phyloP scores from a whole-genome alignment of 1,140 invertebrate species.

The Eubasilissa regina region DNA sequence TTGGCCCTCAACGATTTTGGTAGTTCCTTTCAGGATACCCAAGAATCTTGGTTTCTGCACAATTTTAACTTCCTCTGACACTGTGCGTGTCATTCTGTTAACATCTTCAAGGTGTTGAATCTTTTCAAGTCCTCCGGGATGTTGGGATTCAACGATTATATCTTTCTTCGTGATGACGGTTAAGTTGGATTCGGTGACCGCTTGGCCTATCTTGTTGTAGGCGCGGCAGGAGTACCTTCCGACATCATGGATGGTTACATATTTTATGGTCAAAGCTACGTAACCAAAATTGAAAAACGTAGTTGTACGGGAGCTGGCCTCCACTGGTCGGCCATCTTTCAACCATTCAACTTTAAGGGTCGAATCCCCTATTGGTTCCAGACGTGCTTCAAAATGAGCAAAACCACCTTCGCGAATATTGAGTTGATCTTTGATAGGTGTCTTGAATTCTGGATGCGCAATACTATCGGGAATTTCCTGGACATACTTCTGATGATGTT shows the following conservation, averaged over 20 bases:
- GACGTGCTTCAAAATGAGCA: conserved; percentile 95
- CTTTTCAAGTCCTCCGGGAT: conserved; percentile 89
- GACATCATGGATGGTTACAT: conserved; percentile 90
- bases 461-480: conserved; percentile 85
- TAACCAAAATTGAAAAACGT: conserved; percentile 98
- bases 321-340: conserved; percentile 91
- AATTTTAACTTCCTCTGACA: conserved; percentile 82
- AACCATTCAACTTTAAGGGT: conserved; percentile 95
- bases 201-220: conserved; percentile 90
- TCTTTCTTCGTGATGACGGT: conserved; percentile 90
- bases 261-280: conserved; percentile 96
- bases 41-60: conserved; percentile 88
- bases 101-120: conserved; percentile 92
- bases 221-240: conserved; percentile 94
- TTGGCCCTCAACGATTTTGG: conserved; percentile 96
- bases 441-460: conserved; percentile 91
- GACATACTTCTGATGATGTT: conserved; percentile 83
- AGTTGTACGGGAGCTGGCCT: conserved; percentile 94
- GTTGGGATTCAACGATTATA: conserved; percentile 88
- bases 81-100: conserved; percentile 76
- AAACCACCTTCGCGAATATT: conserved; percentile 93
- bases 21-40: conserved; percentile 90
- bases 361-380: conserved; percentile 94
- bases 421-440: conserved; percentile 91
- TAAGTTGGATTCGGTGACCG: conserved; percentile 89